Evolutionary conservation across 1,140 invertebrate species (phyloP), one percentile per base, ranked within the genome.

Genomic region (Cardiocondyla obscurior): DNA sequence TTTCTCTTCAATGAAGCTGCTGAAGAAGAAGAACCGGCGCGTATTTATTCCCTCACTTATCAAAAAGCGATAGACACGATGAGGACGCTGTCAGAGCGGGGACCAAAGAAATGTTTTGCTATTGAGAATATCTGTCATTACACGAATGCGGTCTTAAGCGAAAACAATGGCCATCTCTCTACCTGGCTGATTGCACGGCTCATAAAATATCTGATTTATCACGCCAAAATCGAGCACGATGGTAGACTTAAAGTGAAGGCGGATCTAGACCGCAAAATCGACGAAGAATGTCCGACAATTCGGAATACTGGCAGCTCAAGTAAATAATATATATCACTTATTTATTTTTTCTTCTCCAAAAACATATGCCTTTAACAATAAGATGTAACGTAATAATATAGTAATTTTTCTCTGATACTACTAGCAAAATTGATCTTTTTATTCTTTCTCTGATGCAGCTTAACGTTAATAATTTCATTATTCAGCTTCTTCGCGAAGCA

Each of bases 151-250:
- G n/a, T 83, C 39, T 49, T 91, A 36, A 79, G 82, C 10, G 79
- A 87, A n/a, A 79, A 85, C 22, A 84, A 81, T 22, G 76, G 72
- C 53, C 55, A 39, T 16, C 42, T 92, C 46, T 87, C 88, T 2
- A 73, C 85, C 36, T 90, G 90, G 90, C 55, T 92, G 28, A 44
- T 87, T 36, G 89, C 89, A 22, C 73, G 84, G 19, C 33, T 93
- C 49, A 88, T 93, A 67, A 93, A 93, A 84, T 92, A 89, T 81
- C 74, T 91, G 83, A 90, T 93, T 57, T 88, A 92, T 82, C 89
- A 88, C 10, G 86, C 87, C 7, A 90, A 91, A 84, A 82, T 85
- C 7, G 85, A 92, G 19, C 82, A 81, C 4, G 62, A 92, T 6
- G 79, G 70, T 83, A 39, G 74, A 74, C 14, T 83, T 70, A 46